These are phyloP conservation scores for Peromyscus leucopus DNA, from an alignment of 2,113 vertebrate genomes.

Conservation along the genomic window DNA sequence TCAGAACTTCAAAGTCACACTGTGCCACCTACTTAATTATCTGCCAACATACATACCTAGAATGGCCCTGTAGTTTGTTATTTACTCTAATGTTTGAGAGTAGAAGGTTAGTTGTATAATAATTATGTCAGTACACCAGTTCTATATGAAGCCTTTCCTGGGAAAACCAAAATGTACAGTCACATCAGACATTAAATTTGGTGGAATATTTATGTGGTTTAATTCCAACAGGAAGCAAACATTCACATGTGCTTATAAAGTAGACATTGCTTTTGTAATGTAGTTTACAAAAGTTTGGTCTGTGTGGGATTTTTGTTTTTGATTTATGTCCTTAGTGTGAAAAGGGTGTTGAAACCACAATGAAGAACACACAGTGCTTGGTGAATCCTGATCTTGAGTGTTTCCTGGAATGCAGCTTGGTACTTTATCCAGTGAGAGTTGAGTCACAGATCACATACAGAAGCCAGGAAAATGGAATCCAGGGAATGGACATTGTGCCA, in stretches of 20 bases:
- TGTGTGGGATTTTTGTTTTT: neutral
- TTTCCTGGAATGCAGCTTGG: neutral
- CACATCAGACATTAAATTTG: neutral
- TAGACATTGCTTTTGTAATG: neutral
- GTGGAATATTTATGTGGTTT: neutral
- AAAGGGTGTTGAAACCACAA: neutral
- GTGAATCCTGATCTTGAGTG: too few species aligned
- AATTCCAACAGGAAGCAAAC: neutral
- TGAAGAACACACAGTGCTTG: neutral
- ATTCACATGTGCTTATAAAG: neutral
- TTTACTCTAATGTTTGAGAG: neutral
- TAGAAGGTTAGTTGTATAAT: neutral
- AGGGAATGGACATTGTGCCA: neutral
- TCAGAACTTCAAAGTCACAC: neutral
- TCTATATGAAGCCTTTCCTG: neutral
- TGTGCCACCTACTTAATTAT: neutral
- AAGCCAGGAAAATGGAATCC: neutral
- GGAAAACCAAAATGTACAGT: neutral
- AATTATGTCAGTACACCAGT: neutral
- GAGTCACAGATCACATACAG: neutral
- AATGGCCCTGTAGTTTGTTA: neutral
- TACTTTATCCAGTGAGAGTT: neutral
- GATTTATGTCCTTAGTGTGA: neutral
- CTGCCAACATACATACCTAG: neutral
- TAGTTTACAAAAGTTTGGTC: neutral